Percentiles rank a stretch among this genome's conserved stretches.
Conservation (phyloP, 1,140 invertebrate species). For the Hyposmocoma kahamanoa region DNA sequence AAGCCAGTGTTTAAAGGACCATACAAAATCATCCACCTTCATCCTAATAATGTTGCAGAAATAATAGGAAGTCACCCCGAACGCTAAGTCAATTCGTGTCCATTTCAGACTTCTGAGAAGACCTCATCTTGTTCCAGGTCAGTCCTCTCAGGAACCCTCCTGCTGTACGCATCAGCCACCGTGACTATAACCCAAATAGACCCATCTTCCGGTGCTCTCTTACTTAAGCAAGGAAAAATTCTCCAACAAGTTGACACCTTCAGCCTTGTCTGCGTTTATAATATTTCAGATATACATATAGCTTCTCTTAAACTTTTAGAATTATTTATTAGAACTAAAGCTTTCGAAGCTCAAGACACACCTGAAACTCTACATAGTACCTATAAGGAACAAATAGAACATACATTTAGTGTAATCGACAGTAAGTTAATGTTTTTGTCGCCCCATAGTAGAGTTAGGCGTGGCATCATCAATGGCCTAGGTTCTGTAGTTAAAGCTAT, state of each 20-base stretch:
- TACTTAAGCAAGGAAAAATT: slow-evolving; percentile 1
- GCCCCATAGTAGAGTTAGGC: not conserved
- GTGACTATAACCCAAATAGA: not conserved
- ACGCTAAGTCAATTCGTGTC: slow-evolving; percentile 6
- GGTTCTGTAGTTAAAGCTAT: not conserved
- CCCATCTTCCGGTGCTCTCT: not conserved
- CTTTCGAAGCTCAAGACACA: not conserved
- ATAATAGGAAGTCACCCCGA: slow-evolving; percentile 27
- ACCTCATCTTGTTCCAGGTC: slow-evolving; percentile 6
- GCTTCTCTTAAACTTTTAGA: not conserved
- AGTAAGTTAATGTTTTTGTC: not conserved
- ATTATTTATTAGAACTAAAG: not conserved
- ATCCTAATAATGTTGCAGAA: slow-evolving; percentile 27
- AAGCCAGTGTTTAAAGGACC: slow-evolving; percentile 28
- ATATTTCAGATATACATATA: not conserved
- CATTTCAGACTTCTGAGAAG: slow-evolving; percentile 1
- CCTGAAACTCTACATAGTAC: not conserved
- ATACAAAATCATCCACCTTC: slow-evolving; percentile 27
- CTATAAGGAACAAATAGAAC: not conserved
- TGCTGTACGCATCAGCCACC: not conserved
- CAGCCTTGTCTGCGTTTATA: slow-evolving; percentile 1
- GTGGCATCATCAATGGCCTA: slow-evolving; percentile 1
- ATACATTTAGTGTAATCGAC: not conserved
- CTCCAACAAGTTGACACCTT: slow-evolving; percentile 1
- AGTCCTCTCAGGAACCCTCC: not conserved